Percentiles rank a stretch among this genome's conserved stretches.
phyloP scores from a whole-genome alignment of 2,888 invertebrate species.

The Hedychridium roseum region DNA sequence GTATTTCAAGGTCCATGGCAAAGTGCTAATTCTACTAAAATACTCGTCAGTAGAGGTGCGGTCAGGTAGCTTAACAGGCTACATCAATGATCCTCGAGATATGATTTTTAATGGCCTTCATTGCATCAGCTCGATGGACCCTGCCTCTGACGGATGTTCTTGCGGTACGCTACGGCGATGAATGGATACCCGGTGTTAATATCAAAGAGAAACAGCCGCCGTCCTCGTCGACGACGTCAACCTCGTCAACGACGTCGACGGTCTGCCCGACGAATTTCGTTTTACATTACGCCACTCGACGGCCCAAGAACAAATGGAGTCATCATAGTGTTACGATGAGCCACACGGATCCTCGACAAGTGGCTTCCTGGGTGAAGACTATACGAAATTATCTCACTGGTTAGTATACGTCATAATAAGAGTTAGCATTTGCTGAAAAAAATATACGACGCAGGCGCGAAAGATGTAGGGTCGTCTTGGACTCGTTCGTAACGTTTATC shows the following conservation, averaged over 20 bases:
- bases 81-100: too few species aligned
- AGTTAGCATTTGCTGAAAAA: too few species aligned
- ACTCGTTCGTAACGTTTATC: too few species aligned
- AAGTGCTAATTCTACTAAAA: too few species aligned
- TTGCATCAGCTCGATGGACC: slow-evolving; percentile 65
- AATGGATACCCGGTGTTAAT: slow-evolving; percentile 57
- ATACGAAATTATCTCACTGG: slow-evolving; percentile 67
- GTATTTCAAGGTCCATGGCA: too few species aligned
- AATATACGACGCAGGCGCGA: too few species aligned
- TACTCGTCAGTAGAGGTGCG: too few species aligned
- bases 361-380: slow-evolving; percentile 72
- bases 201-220: slow-evolving; percentile 45
- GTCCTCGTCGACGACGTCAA: slow-evolving; percentile 38
- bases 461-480: too few species aligned
- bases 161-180: slow-evolving; percentile 65
- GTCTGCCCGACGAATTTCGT: slow-evolving; percentile 66
- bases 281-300: slow-evolving; percentile 71
- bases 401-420: too few species aligned
- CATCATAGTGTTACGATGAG: slow-evolving; percentile 68
- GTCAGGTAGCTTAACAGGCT: too few species aligned
- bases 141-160: slow-evolving; percentile 68
- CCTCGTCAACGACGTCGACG: slow-evolving; percentile 39
- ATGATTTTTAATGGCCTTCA: not conserved
- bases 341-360: slow-evolving; percentile 69
- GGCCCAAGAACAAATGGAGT: slow-evolving; percentile 69